Conservation (phyloP, 2,888 invertebrate species). For the Monopis laevigella region DNA sequence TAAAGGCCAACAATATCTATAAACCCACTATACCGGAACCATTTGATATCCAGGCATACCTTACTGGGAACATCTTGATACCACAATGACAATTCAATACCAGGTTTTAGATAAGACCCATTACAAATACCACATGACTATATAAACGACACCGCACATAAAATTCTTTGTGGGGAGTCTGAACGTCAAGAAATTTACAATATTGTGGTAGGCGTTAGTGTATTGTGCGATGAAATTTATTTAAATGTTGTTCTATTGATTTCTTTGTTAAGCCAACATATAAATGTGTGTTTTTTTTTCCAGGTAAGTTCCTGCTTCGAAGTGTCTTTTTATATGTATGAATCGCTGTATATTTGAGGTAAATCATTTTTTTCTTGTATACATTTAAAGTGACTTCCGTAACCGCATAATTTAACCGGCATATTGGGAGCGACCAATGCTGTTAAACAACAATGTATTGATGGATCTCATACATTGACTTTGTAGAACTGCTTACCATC, state of each 20-base stretch:
- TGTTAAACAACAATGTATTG: no score
- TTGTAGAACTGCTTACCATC: no score
- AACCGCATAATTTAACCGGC: no score
- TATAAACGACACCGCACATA: constrained; percentile 32
- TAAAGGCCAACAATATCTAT: constrained; percentile 7
- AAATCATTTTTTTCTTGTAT: no score
- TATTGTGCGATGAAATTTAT: constrained; percentile 9
- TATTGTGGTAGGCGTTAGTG: constrained; percentile 8
- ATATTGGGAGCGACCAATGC: no score
- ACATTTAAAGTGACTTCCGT: no score
- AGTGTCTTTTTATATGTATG: no score
- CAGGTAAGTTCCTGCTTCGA: constrained; percentile 25
- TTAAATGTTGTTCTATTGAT: constrained; percentile 3
- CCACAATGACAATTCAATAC: constrained; percentile 48
- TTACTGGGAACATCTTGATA: constrained; percentile 37
- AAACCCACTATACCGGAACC: constrained; percentile 23
- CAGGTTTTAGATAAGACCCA: constrained; percentile 35
- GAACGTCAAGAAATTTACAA: constrained; percentile 5
- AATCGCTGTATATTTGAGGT: no score
- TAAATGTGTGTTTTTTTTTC: constrained; percentile 17
- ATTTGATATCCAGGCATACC: constrained; percentile 35
- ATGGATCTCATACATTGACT: no score
- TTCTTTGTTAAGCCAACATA: constrained; percentile 11
- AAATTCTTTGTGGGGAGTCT: constrained; percentile 33
- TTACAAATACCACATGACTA: constrained; percentile 42